Evolutionary conservation across 2,888 invertebrate genomes (phyloP), one percentile per base, ranked within the genome.

Genomic region (Seladonia tumulorum): DNA sequence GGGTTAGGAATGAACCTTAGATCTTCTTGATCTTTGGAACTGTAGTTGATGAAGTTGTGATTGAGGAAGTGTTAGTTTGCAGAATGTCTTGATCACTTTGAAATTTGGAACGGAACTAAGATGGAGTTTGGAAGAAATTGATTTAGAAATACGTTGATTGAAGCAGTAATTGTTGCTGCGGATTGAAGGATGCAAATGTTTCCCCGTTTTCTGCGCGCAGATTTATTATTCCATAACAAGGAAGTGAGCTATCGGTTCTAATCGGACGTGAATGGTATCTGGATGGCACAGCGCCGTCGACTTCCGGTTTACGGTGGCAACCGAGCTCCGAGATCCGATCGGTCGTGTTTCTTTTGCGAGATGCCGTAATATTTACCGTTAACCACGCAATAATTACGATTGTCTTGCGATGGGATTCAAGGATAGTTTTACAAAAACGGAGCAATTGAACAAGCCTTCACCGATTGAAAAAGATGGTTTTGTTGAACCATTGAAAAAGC

Each of bases 201-300:
- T 81, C 35, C 16, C 42, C 29, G 35, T 68, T 78, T 75, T 71
- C 16, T n/a, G 2, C 14, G 35, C 22, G 16, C 45, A 74, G 22
- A 42, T 76, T 82, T 35, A 60, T 18, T 74, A 75, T 72, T 72
- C 76, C 66, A 57, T 81, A 79, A 89, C 76, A 73, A 87, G 87
- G 82, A 90, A 87, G 82, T 76, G 73, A 76, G 72, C 78, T 90
- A 85, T 90, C 90, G 83, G 70, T 76, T 76, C 57, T 72, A 86
- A 91, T 90, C 83, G 81, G 75, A 79, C 85, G 79, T 86, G 74
- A 88, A 88, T 73, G 84, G 71, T 90, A 90, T 90, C 90, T 87
- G 84, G 70, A 60, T 85, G 76, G 77, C 68, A 80, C 85, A 79
- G 72, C 85, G 74, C 68, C 76, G 47, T 85, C 72, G 25, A 84